phyloP scores from a whole-genome alignment of 2,113 vertebrate genomes.

The Petaurus breviceps region DNA sequence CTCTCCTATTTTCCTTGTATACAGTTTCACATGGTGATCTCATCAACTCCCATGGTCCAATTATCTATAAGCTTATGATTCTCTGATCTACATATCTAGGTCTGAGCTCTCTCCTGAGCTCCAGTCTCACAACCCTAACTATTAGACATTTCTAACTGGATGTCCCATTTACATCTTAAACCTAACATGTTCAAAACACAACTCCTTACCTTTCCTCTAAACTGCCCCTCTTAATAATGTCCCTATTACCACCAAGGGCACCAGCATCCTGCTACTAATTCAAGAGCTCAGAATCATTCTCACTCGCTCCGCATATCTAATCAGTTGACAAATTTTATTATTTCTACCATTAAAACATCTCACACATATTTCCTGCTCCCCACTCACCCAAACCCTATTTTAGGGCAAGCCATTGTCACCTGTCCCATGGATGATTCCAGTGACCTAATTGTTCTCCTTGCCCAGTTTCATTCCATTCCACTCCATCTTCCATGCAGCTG shows the following conservation, averaged over 20 bases:
- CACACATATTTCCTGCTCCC: neutral
- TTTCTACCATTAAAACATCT: neutral
- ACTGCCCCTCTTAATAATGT: neutral
- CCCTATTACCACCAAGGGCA: neutral
- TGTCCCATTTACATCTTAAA: neutral
- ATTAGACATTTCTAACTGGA: neutral
- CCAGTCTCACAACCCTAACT: neutral
- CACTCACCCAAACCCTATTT: neutral
- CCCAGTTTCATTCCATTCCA: neutral
- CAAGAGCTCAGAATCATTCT: neutral
- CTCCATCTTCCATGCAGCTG: neutral
- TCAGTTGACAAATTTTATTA: neutral
- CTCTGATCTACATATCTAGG: neutral
- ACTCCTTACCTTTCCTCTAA: neutral
- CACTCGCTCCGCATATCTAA: neutral
- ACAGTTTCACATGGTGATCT: neutral
- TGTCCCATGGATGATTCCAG: neutral
- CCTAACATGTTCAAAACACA: neutral
- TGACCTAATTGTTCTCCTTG: neutral
- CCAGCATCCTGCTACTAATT: neutral
- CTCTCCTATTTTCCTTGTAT: neutral
- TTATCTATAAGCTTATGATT: neutral
- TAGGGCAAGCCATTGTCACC: neutral
- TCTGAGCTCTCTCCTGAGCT: neutral
- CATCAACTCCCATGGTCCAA: neutral